Base-by-base conservation (phyloP, 2,888 invertebrate species). In the Tuberolachnus salignus region DNA sequence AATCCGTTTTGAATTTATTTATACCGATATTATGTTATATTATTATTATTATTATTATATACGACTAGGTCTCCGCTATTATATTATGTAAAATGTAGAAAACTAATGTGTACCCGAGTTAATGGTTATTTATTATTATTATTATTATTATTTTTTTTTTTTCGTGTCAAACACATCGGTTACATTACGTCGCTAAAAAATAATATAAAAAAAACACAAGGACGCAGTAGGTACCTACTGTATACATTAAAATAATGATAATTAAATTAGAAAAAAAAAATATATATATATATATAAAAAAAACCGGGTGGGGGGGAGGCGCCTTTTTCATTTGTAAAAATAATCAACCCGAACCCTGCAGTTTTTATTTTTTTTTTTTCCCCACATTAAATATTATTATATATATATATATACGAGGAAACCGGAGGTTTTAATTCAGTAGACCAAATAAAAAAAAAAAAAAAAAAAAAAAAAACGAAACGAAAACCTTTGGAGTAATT, bases 351-450 rank as follows among this genome's bases (percentile, higher is more conserved):
- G 14, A 44, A 71, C 53, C 61, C 49, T 16, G 34, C 55, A 44
- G 64, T 74, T 74, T 59, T 70, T 67, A 8, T 26, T 59, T 34
- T 59, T 59, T 55, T 59, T 23, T 34, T 72, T 63, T 74, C 53
- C 34, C 23, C 9, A n/a, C 55, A 13, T 55, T 42, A 21, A 34
- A 23, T 55, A 74, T 55, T 55, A 74, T 34, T 34, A 34, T 34
- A 6, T 34, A 6, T 34, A 34, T 34, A 34, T 34, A 34, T 34
- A 21, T 46, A 21, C 11, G 55, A 16, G 44, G n/a, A 64, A 63
- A 34, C 63, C 63, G 21, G 42, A 74, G 74, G 53, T 74, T 74
- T 74, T 74, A 74, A 74, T 74, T 74, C 44, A 55, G 74, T 44
- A 42, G 34, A 63, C 19, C 19, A 63, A 72, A 73, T 34, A 69